Percentiles rank a stretch among this genome's conserved stretches.
Evolutionary conservation across 2,888 invertebrate species (phyloP).

Genomic region (Chalcis sispes): DNA sequence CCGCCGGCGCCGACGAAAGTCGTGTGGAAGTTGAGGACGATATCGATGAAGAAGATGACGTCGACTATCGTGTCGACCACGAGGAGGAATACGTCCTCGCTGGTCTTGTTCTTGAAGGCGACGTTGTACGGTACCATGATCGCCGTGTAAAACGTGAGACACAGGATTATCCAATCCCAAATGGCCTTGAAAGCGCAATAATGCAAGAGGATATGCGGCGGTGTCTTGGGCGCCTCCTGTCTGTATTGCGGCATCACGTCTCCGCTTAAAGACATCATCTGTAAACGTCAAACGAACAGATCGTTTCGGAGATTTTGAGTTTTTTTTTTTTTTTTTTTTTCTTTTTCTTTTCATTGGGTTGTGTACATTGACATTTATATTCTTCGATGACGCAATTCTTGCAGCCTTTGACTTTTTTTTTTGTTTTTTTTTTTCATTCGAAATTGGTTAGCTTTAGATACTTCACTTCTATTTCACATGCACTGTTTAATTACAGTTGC

Average conservation of each 20-base stretch:
- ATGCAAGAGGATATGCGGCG: constrained; percentile 99
- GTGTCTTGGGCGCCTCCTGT: constrained; percentile 99
- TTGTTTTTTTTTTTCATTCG: too few species aligned
- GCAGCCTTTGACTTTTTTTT: too few species aligned
- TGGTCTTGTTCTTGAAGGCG: constrained; percentile 99
- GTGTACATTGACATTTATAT: too few species aligned
- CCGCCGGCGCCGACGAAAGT: constrained; percentile 98
- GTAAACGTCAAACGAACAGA: constrained; percentile 60
- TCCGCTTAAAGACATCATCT: constrained; percentile 98
- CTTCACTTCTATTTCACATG: too few species aligned
- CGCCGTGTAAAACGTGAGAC: constrained; percentile 99
- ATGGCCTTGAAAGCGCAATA: constrained; percentile 99
- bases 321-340: neutral
- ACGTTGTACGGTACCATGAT: constrained; percentile 99
- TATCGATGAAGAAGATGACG: constrained; percentile 99
- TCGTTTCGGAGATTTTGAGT: neutral
- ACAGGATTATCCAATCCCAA: constrained; percentile 99
- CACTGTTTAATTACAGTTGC: too few species aligned
- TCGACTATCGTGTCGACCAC: constrained; percentile 99
- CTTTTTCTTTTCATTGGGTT: neutral
- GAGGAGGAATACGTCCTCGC: constrained; percentile 95
- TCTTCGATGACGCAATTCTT: too few species aligned
- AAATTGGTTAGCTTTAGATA: too few species aligned
- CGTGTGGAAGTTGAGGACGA: constrained; percentile 99
- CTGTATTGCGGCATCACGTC: constrained; percentile 99